phyloP scores from a whole-genome alignment of 2,113 vertebrate species.

The Xenopus borealis region DNA sequence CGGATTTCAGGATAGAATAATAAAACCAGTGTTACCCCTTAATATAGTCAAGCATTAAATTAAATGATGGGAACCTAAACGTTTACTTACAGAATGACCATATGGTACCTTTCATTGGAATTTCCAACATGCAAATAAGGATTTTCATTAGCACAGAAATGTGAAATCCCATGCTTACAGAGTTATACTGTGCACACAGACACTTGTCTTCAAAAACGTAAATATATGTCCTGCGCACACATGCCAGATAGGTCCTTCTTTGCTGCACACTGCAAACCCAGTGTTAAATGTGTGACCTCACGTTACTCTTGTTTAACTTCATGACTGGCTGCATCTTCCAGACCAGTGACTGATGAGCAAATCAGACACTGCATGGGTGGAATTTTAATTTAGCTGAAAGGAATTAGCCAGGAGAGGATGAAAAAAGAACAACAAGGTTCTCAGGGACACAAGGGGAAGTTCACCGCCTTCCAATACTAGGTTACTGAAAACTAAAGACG shows the following conservation, averaged over 20 bases:
- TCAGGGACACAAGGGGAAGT: background rate
- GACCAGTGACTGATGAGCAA: slow-evolving; percentile 3
- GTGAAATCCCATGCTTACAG: background rate
- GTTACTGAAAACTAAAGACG: no score
- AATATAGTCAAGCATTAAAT: no score
- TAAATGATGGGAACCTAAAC: no score
- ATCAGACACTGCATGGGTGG: slow-evolving; percentile 16
- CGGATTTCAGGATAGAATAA: no score
- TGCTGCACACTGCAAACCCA: background rate
- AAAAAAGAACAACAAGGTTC: slow-evolving; percentile 1
- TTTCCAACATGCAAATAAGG: background rate
- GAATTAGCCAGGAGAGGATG: slow-evolving; percentile 17
- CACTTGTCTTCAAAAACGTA: background rate
- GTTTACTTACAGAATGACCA: background rate
- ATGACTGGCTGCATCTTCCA: slow-evolving; percentile 5
- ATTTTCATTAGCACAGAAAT: background rate
- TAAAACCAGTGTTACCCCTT: no score
- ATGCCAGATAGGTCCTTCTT: background rate
- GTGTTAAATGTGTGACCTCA: slow-evolving; percentile 1
- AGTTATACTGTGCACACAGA: background rate
- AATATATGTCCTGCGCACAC: background rate
- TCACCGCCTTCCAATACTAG: background rate
- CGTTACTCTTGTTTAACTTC: background rate
- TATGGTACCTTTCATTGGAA: background rate
- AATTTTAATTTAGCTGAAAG: slow-evolving; percentile 44